Base-by-base conservation (phyloP, 2,888 invertebrate genomes). In the Lottia gigantea region DNA sequence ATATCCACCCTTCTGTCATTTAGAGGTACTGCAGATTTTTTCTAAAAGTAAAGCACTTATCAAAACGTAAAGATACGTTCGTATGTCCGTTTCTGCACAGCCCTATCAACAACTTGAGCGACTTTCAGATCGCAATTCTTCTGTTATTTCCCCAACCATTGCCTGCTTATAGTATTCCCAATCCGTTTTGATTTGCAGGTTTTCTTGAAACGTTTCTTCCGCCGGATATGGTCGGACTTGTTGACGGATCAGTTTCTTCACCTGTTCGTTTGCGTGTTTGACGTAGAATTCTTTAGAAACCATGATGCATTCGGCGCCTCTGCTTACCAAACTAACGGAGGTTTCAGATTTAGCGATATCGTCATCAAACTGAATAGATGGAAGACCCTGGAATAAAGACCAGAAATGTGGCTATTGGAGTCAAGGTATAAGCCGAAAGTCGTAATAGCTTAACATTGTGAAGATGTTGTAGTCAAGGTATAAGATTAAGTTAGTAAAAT, bases 231-330 rank as follows among this genome's bases (percentile, higher is more conserved):
- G 85, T 14, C 82, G 77, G n/a, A 83, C 76, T 16, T 76, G 77
- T 45, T 82, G 78, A 14, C 85, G 80, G 15, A 87, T 72, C 40
- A 74, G 66, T 67, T 81, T 76, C 73, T 80, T 85, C 14, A 86
- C 84, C 15, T 70, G n/a, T 55, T 85, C 84, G 62, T 82, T 87
- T 31, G 85, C 85, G 71, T 87, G 81, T 68, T 83, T 81, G n/a
- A 78, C 73, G 75, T 84, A 87, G 73, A 85, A 86, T n/a, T 80
- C 82, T 74, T 86, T 87, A 2, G 82, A 83, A 19, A 87, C 68
- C 86, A 87, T 86, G 62, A 87, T 81, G 55, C 85, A 86, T 72
- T 87, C 87, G 0, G 87, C 86, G 7, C 87, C 87, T n/a, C 81
- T 74, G 46, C 85, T 85, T 76, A 86, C 86, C 81, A 87, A 73